Conservation (phyloP, 2,113 vertebrate species). For the Erinaceus europaeus region DNA sequence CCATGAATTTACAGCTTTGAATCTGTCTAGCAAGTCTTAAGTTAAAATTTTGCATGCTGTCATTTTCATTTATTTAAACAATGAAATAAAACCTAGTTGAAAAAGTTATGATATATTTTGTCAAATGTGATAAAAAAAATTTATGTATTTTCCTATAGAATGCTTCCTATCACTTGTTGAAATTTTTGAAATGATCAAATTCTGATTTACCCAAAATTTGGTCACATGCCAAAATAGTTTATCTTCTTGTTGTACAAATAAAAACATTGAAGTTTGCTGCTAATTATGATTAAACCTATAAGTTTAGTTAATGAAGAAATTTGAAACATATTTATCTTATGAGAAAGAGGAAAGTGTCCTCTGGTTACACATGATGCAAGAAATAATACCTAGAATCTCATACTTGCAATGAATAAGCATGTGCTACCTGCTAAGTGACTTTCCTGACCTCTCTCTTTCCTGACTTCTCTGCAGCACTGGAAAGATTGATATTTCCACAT, state of each 20-base stretch:
- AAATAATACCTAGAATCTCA: too few species aligned
- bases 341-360: too few species aligned
- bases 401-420: too few species aligned
- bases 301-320: too few species aligned
- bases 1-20: background rate
- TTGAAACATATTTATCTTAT: too few species aligned
- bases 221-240: background rate
- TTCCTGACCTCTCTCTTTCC: too few species aligned
- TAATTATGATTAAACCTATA: too few species aligned
- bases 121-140: background rate
- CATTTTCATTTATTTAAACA: constrained; percentile 6
- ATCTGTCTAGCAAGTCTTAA: background rate
- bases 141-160: background rate
- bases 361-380: too few species aligned
- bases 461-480: too few species aligned
- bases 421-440: too few species aligned
- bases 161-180: background rate
- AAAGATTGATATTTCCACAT: too few species aligned
- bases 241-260: background rate
- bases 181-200: constrained; percentile 27
- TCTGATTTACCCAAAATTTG: background rate
- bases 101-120: background rate
- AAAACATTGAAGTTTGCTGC: background rate
- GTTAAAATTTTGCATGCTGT: background rate
- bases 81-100: background rate